phyloP scores from a whole-genome alignment of 2,797 vertebrate species.

The Microcaecilia unicolor region DNA sequence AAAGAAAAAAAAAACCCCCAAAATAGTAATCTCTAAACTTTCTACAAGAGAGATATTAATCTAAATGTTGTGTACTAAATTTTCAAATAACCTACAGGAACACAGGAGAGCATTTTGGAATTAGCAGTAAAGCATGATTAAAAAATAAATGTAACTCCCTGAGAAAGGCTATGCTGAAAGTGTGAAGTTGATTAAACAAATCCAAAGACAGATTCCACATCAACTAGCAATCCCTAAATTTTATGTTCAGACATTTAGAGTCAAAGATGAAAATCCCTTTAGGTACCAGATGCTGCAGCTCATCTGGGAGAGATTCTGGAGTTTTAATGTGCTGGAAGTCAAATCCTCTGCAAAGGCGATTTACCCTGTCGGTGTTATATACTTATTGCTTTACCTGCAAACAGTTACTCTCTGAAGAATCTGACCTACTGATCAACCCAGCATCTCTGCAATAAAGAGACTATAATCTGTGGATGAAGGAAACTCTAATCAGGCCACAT shows the following conservation, averaged over 20 bases:
- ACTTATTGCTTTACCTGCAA: slow-evolving; percentile 69
- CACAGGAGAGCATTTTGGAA: not conserved
- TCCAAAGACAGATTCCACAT: slow-evolving; percentile 68
- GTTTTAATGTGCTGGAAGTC: slow-evolving; percentile 65
- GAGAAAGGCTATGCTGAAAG: slow-evolving; percentile 36
- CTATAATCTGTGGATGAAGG: slow-evolving; percentile 79
- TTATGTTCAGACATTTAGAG: slow-evolving; percentile 64
- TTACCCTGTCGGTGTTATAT: slow-evolving; percentile 51
- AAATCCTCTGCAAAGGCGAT: slow-evolving; percentile 68
- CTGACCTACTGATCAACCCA: slow-evolving; percentile 56
- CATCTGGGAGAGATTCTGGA: slow-evolving; percentile 58
- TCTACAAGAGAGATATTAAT: slow-evolving; percentile 8
- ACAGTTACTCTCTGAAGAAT: slow-evolving; percentile 58
- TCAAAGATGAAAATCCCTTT: slow-evolving; percentile 76
- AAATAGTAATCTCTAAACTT: slow-evolving; percentile 17
- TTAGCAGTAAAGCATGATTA: slow-evolving; percentile 32
- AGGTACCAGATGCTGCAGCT: slow-evolving; percentile 74
- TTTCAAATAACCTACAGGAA: slow-evolving; percentile 30
- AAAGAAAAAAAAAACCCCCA: slow-evolving; percentile 3
- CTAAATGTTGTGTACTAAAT: slow-evolving; percentile 9
- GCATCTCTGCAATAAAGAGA: slow-evolving; percentile 71
- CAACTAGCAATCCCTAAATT: slow-evolving; percentile 72
- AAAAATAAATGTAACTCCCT: slow-evolving; percentile 36
- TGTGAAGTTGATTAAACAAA: slow-evolving; percentile 57
- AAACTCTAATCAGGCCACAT: slow-evolving; percentile 86